phyloP scores from a whole-genome alignment of 2,888 invertebrate species.

The Caenorhabditis uteleia region DNA sequence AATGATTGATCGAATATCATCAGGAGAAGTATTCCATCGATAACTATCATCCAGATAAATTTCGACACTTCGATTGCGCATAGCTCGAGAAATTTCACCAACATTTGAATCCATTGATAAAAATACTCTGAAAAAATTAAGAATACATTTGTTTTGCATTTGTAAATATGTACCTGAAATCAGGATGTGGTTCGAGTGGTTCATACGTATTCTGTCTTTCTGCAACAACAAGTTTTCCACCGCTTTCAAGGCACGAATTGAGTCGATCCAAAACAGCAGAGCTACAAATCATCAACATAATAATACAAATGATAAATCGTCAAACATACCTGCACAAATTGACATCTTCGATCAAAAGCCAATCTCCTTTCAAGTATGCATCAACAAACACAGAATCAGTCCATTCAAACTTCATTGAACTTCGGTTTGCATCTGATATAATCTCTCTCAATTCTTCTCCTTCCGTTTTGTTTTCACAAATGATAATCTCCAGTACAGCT shows the following conservation, averaged over 20 bases:
- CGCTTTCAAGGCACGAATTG: slow-evolving; percentile 91
- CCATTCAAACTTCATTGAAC: slow-evolving; percentile 72
- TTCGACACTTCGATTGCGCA: slow-evolving; percentile 97
- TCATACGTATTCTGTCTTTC: slow-evolving; percentile 83
- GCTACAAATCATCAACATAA: slow-evolving; percentile 71
- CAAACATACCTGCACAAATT: slow-evolving; percentile 66
- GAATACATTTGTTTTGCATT: background rate
- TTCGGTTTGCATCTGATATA: slow-evolving; percentile 25
- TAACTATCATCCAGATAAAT: slow-evolving; percentile 75
- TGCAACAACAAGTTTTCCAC: slow-evolving; percentile 85
- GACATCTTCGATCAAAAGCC: slow-evolving; percentile 73
- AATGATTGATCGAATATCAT: slow-evolving; percentile 24
- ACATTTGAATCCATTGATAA: slow-evolving; percentile 91
- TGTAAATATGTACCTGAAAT: slow-evolving; percentile 81
- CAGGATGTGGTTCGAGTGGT: slow-evolving; percentile 81
- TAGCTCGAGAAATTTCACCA: slow-evolving; percentile 95
- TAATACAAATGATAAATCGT: background rate
- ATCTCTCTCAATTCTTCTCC: slow-evolving; percentile 19
- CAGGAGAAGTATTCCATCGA: slow-evolving; percentile 29
- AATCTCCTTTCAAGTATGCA: slow-evolving; percentile 71
- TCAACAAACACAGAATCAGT: slow-evolving; percentile 72
- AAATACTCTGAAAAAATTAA: slow-evolving; percentile 77
- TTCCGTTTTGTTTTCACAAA: slow-evolving; percentile 6
- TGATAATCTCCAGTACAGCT: slow-evolving; percentile 24
- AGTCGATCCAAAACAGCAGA: slow-evolving; percentile 94